These are phyloP conservation scores for Lanistes nyassanus DNA, from an alignment of 1,140 invertebrate species.

Conservation along the genomic window DNA sequence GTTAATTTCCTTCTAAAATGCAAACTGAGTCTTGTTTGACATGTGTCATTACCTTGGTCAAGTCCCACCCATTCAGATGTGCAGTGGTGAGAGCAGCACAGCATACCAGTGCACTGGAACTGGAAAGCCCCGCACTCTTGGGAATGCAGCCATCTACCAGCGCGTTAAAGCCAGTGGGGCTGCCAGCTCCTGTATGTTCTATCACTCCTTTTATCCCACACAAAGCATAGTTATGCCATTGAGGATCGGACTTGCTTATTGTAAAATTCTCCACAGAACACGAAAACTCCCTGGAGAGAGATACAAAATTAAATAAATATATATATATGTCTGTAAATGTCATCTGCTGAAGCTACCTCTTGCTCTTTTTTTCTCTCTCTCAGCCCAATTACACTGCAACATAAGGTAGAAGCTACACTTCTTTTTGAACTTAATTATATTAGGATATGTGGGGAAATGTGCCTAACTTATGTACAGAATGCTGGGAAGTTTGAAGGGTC, in stretches of 20 bases:
- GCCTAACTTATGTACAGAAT: no score
- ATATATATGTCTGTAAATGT: neutral
- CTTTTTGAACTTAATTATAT: no score
- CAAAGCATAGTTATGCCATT: constrained; percentile 95
- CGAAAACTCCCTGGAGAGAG: constrained; percentile 54
- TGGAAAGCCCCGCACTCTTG: constrained; percentile 91
- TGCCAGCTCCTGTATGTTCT: constrained; percentile 43
- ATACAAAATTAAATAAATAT: constrained; percentile 20
- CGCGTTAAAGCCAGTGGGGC: constrained; percentile 74
- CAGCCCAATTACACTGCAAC: neutral
- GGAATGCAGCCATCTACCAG: constrained; percentile 89
- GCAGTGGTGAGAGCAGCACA: constrained; percentile 86
- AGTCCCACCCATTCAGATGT: constrained; percentile 72
- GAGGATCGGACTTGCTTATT: constrained; percentile 69
- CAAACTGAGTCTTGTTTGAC: neutral
- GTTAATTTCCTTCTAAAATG: no score
- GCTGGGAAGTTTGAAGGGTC: no score
- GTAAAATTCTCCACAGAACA: constrained; percentile 65
- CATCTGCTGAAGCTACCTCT: no score
- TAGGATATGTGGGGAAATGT: no score
- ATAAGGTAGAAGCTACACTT: no score
- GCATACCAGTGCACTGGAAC: constrained; percentile 96
- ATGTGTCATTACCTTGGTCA: constrained; percentile 57
- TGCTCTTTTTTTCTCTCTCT: no score
- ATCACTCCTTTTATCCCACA: constrained; percentile 88